Base-by-base conservation (phyloP, 2,888 invertebrate species). In the Dromius quadrimaculatus region DNA sequence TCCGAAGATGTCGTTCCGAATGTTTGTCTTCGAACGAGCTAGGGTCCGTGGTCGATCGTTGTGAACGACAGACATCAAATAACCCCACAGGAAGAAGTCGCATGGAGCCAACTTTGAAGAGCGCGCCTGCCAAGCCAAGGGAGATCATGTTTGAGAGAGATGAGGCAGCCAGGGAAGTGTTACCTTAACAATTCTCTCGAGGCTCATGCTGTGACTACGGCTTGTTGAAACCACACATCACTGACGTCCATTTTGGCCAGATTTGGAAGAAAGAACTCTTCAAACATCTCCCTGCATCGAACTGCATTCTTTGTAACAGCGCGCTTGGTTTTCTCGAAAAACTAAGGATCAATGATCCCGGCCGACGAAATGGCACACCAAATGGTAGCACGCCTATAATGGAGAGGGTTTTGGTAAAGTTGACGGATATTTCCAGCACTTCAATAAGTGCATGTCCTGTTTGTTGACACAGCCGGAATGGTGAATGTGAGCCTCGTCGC, bases 291-390 rank as follows among this genome's bases (percentile, higher is more conserved):
- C 57, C 73, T 43, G 73, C 76, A 77, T n/a, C 74, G 74, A 71
- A 73, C 74, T 28, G 76, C 74, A 73, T 72, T 78, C 28, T 77
- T 75, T 13, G 75, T 78, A 19, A 76, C 75, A 69, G 74, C 72
- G 43, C 9, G 22, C 19, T 73, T 74, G 73, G 74, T 73, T 74
- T 78, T 76, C 70, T 77, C 74, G 69, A 77, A 77, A 73, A 78
- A 77, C 28, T 70, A 76, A 38, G 75, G 74, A 50, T 75, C 75
- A 68, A 73, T 38, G 47, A 73, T 66, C 5, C 71, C 72, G 36
- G 19, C 63, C 38, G 43, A 32, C 13, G 73, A 73, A 28, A 74
- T 54, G 17, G 72, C 74, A 72, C 73, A 75, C 73, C 76, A 76
- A 57, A 75, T 73, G 32, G 75, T 77, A 15, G 75, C 74, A 59